A percentile compares a stretch with the other conserved stretches of the same genome.
Evolutionary conservation across 64 coral and sea anemone genomes (phyloP).

Genomic region (Dendronephthya gigantea): DNA sequence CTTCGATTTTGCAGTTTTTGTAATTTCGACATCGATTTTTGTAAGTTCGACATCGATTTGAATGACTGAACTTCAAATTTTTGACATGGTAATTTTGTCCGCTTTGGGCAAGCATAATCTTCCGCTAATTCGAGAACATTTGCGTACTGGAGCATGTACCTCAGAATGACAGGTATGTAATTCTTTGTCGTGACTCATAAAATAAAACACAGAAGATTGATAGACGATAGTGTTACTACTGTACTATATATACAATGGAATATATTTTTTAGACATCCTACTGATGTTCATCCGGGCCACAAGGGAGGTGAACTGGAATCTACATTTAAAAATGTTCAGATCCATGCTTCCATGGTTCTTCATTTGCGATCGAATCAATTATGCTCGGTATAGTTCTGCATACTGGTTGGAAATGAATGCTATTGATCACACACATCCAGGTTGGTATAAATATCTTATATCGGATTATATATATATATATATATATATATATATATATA

Average conservation of each 20-base stretch:
- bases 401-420: neutral
- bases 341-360: neutral
- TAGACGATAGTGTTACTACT: no score
- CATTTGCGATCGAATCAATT: neutral
- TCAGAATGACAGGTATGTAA: no score
- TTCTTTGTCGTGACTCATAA: no score
- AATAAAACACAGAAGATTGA: no score
- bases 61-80: no score
- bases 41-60: neutral
- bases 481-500: neutral
- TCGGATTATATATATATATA: neutral
- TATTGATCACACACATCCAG: neutral
- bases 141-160: no score
- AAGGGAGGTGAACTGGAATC: neutral
- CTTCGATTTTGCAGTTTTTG: neutral
- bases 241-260: no score
- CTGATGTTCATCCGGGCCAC: constrained; percentile 4
- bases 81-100: constrained; percentile 11
- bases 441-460: neutral
- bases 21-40: neutral
- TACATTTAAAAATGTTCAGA: neutral
- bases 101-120: neutral
- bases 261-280: neutral
- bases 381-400: neutral
- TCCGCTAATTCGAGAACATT: neutral